phyloP scores from a whole-genome alignment of 1,140 invertebrate genomes.

The Pseudomyrmex concolor region DNA sequence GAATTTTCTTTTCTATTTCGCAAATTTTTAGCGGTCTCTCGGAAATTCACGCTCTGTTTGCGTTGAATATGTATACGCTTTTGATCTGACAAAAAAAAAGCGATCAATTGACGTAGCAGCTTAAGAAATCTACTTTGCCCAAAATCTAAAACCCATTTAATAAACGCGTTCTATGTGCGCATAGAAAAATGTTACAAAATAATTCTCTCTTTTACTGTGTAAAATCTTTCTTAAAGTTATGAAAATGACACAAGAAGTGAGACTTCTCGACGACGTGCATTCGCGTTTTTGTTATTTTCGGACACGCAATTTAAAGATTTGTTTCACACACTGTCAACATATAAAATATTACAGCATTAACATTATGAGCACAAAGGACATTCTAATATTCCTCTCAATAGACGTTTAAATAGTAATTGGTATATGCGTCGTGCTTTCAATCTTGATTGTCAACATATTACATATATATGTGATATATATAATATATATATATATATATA shows the following conservation, averaged over 20 bases:
- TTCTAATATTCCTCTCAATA: slow-evolving; percentile 3
- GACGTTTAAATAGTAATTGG: slow-evolving; percentile 21
- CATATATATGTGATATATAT: neutral
- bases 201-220: slow-evolving; percentile 3
- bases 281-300: neutral
- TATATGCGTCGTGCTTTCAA: slow-evolving; percentile 28
- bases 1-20: neutral
- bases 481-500: neutral
- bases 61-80: neutral
- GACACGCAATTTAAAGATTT: neutral
- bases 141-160: neutral
- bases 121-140: neutral
- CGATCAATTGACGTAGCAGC: neutral
- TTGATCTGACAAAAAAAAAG: neutral
- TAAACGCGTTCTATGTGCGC: neutral
- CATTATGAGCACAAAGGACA: slow-evolving; percentile 3
- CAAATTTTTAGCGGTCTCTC: neutral
- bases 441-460: slow-evolving; percentile 41
- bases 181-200: neutral
- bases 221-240: neutral
- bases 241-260: neutral
- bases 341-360: neutral
- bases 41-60: neutral
- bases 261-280: neutral
- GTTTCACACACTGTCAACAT: neutral